These are phyloP conservation scores for Motacilla alba DNA, from an alignment of 2,113 vertebrate species.

Conservation along the genomic window DNA sequence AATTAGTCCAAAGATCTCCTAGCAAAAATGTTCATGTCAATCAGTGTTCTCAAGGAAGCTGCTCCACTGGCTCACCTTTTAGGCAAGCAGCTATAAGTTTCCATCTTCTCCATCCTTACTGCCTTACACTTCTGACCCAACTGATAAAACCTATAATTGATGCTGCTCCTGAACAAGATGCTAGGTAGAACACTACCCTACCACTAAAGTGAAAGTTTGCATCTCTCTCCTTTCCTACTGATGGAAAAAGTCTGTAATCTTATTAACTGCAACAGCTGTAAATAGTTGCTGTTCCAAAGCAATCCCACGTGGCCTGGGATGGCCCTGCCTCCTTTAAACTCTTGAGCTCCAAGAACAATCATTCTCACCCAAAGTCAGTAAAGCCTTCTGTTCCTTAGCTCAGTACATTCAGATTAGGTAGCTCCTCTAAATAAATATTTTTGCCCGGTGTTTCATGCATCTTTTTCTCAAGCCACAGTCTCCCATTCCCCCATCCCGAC, in stretches of 20 bases:
- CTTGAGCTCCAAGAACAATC: background rate
- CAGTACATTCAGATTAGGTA: background rate
- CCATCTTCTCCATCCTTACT: background rate
- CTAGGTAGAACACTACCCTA: background rate
- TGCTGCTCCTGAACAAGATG: background rate
- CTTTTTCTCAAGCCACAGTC: background rate
- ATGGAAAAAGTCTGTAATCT: conserved; percentile 48
- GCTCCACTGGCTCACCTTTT: background rate
- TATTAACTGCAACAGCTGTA: conserved; percentile 61
- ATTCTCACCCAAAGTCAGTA: background rate
- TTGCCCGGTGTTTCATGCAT: background rate
- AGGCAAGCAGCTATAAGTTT: background rate
- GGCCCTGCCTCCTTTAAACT: background rate
- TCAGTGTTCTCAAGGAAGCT: background rate
- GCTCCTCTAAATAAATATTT: background rate
- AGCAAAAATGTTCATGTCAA: background rate
- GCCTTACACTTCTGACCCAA: background rate
- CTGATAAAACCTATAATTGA: background rate
- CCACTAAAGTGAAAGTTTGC: conserved; percentile 46
- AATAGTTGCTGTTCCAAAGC: conserved; percentile 53
- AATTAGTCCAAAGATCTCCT: background rate
- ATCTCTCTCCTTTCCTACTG: conserved; percentile 21
- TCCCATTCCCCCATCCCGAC: background rate
- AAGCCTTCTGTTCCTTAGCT: background rate
- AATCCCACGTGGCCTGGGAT: background rate